Conservation (phyloP, 1,140 invertebrate species). For the Cotesia vestalis region DNA sequence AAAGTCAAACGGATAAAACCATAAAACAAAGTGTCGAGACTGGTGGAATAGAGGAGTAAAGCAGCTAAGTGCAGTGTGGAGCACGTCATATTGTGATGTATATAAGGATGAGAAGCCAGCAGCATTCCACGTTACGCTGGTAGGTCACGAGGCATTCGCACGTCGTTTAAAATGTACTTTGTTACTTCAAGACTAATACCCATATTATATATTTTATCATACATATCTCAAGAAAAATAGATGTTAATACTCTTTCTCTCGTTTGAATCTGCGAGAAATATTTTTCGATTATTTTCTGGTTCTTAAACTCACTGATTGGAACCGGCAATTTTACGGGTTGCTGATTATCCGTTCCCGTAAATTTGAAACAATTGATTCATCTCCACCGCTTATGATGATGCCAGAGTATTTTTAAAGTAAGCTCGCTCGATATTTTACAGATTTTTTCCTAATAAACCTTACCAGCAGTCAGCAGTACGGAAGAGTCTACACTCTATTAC, state of each 20-base stretch:
- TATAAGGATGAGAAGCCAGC: background rate
- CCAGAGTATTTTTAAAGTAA: background rate
- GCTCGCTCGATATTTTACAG: no score
- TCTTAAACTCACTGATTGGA: constrained; percentile 50
- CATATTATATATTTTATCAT: background rate
- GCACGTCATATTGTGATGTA: constrained; percentile 5
- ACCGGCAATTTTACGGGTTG: constrained; percentile 49
- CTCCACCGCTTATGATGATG: constrained; percentile 18
- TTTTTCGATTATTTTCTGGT: constrained; percentile 51
- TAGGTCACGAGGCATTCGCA: constrained; percentile 53
- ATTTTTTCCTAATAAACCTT: background rate
- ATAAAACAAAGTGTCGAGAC: constrained; percentile 28
- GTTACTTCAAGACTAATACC: constrained; percentile 20
- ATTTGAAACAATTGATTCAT: constrained; percentile 28
- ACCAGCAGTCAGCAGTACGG: background rate
- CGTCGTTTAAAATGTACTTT: constrained; percentile 40
- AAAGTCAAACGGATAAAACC: constrained; percentile 25
- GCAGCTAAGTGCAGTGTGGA: background rate
- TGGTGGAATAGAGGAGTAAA: background rate
- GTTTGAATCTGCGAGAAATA: constrained; percentile 27
- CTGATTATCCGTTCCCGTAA: constrained; percentile 16
- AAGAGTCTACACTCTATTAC: background rate
- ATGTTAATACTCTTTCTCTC: background rate
- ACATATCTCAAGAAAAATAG: constrained; percentile 11
- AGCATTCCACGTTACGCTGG: constrained; percentile 53